phyloP scores from a whole-genome alignment of 2,888 invertebrate genomes.

The Gastracanthus pulcherrimus region DNA sequence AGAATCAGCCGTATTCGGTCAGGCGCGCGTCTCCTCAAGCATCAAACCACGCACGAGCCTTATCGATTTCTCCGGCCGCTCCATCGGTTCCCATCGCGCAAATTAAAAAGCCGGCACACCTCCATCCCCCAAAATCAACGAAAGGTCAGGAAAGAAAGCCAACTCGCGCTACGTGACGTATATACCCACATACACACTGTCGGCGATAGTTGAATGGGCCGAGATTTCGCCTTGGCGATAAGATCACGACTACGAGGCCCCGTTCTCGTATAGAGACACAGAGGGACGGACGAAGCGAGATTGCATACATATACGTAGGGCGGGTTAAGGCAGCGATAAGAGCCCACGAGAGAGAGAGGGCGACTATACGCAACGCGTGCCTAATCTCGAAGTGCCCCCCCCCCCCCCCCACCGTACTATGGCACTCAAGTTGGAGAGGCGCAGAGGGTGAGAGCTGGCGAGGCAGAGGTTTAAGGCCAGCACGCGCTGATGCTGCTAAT shows the following conservation, averaged over 20 bases:
- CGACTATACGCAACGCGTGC: conserved; percentile 41
- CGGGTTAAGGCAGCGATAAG: conserved; percentile 3
- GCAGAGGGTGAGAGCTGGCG: background rate
- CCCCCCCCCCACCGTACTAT: background rate
- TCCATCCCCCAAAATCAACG: background rate
- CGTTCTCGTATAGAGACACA: too few species aligned
- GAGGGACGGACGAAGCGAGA: too few species aligned
- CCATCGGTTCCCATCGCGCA: too few species aligned
- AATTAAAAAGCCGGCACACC: background rate
- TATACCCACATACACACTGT: background rate
- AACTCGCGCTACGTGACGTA: background rate
- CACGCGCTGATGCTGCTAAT: conserved; percentile 58
- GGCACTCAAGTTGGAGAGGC: background rate
- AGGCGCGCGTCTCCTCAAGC: too few species aligned
- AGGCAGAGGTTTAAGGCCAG: conserved; percentile 18
- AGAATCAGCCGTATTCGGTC: too few species aligned
- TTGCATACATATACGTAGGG: background rate
- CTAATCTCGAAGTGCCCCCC: conserved; percentile 48
- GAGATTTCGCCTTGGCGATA: background rate
- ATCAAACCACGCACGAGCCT: too few species aligned
- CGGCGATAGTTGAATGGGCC: background rate
- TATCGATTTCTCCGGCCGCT: too few species aligned
- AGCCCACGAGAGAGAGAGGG: background rate
- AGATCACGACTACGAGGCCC: too few species aligned
- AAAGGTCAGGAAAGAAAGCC: background rate